phyloP scores from a whole-genome alignment of 2,797 vertebrate genomes.

The Sebastes elongatus region DNA sequence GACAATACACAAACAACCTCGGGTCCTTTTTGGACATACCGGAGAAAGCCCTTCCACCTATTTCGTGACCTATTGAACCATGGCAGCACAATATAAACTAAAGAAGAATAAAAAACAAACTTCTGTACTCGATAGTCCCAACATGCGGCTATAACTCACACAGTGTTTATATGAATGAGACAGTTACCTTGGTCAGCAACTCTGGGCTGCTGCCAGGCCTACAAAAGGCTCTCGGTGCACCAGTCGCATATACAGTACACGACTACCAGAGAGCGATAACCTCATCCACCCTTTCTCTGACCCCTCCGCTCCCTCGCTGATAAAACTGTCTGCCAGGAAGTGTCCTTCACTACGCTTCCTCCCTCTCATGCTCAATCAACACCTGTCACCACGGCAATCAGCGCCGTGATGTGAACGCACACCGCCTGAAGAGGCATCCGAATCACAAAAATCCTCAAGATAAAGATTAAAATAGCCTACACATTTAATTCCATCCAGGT shows the following conservation, averaged over 20 bases:
- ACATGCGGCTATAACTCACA: slow-evolving; percentile 75
- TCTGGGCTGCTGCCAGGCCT: slow-evolving; percentile 65
- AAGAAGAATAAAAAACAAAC: slow-evolving; percentile 41
- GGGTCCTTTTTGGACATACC: slow-evolving; percentile 46
- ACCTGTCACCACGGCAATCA: slow-evolving; percentile 88
- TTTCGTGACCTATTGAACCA: slow-evolving; percentile 62
- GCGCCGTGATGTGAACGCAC: slow-evolving; percentile 24
- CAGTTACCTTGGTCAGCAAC: slow-evolving; percentile 76
- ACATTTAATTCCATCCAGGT: slow-evolving; percentile 2
- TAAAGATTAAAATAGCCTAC: background rate
- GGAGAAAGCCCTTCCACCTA: slow-evolving; percentile 62
- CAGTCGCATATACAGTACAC: slow-evolving; percentile 46
- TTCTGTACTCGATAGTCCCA: slow-evolving; percentile 53
- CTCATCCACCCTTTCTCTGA: slow-evolving; percentile 65
- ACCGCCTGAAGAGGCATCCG: slow-evolving; percentile 9
- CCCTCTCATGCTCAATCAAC: slow-evolving; percentile 90
- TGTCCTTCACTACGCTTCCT: slow-evolving; percentile 86
- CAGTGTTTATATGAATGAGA: slow-evolving; percentile 78
- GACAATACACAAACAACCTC: slow-evolving; percentile 74
- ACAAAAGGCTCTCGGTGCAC: slow-evolving; percentile 44
- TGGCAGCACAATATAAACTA: slow-evolving; percentile 35
- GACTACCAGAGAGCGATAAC: slow-evolving; percentile 70
- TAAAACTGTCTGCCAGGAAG: slow-evolving; percentile 85
- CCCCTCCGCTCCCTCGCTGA: slow-evolving; percentile 78
- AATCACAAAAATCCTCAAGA: background rate